Base-by-base conservation (phyloP, 2,797 vertebrate species). In the Siniperca scherzeri region DNA sequence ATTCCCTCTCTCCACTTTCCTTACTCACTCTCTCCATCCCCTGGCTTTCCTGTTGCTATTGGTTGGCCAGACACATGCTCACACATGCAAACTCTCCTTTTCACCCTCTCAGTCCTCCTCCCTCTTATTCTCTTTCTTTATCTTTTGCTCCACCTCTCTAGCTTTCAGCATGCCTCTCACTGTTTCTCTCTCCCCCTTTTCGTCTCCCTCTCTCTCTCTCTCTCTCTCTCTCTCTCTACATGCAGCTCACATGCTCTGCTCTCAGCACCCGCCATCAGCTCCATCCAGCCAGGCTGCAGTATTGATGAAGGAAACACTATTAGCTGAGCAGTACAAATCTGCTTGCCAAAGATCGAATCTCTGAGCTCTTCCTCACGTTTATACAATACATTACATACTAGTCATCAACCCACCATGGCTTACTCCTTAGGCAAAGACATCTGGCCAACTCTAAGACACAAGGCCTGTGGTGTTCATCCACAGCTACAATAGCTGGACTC, bases 171-270 rank as follows among this genome's bases (percentile, higher is more conserved):
- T 71, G 65, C 66, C 50, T 70, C 66, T 74, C 64, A 60, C 73
- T 16, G 12, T 44, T 62, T 80, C 44, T 78, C 55, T 64, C 56
- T 60, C 36, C 17, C 65, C 38, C 14, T 36, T 42, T 10, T 48
- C 10, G 0, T 5, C 21, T 27, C 52, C 46, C 48, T 56, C 71
- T 61, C 55, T 13, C 5, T 17, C 27, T 7, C n/a, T 19, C 59
- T 52, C 68, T 57, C 71, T 71, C 50, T 13, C 2, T 17, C 21
- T 70, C 74, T 74, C 83, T 88, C 92, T 78, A 55, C 79, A 89
- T 90, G 89, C 90, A 80, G 86, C 89, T 88, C 86, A 86, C 88
- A 91, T 79, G 70, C 81, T 74, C 80, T 5, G 69, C 81, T 72
- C 78, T 61, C 78, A 71, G 78, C 25, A 36, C 66, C 70, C 14